Evolutionary conservation across 2,113 vertebrate species (phyloP), one percentile per base, ranked within the genome.

Genomic region (Scomber japonicus): DNA sequence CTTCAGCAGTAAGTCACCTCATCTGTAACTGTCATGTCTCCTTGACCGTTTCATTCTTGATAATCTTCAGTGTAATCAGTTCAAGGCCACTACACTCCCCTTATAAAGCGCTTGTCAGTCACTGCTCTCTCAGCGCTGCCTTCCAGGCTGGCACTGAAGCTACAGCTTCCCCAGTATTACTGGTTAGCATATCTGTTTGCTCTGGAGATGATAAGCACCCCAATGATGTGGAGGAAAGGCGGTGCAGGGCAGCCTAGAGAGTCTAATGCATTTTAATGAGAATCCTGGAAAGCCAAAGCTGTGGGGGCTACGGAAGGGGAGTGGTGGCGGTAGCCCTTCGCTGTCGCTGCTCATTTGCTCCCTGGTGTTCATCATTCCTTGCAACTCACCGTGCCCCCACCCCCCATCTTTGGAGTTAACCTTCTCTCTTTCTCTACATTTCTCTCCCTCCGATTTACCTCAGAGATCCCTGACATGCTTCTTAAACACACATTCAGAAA

Each of bases 201-300:
- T 86, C 57, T 88, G 86, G 78, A 80, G 87, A 92, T 87, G 79
- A 91, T 90, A 83, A 86, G 86, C 88, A 85, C 72, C 85, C 75
- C 59, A 62, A 80, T 90, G 83, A 87, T 90, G 88, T 79, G 85
- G 86, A 61, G 75, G 64, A 69, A 27, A 75, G 72, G 78, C 50
- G 17, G 77, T 8, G 30, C 3, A 0, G 71, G 84, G 78, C 62
- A 84, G 82, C 65, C 78, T 85, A 80, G 63, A 74, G 81, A 81
- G 79, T 79, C 83, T 85, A 83, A 84, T 92, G 92, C 86, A 87
- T 93, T 89, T 93, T 91, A 93, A 94, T 93, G 83, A 89, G 85
- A 88, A 84, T 88, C 79, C 82, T 83, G 84, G 82, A 91, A 89
- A 93, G 83, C 77, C 66, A 55, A 68, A 72, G 82, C 82, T 4